Evolutionary conservation across 2,888 invertebrate genomes (phyloP), one percentile per base, ranked within the genome.

Genomic region (Tromatobia lineatoria): DNA sequence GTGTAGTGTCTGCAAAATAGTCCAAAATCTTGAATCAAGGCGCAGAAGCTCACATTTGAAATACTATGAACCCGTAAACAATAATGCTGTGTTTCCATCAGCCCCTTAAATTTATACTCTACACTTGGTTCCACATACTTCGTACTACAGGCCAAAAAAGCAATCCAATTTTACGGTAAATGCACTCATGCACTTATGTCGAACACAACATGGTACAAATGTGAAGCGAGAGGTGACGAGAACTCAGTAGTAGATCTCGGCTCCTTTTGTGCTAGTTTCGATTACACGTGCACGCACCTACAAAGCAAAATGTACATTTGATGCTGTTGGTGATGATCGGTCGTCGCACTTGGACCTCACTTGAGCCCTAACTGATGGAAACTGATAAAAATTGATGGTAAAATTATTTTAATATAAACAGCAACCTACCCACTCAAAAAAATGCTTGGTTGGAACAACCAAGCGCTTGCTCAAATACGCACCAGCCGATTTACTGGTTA

Each of bases 311-410:
- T 59, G 61, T 61, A 61, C 61, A 38, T n/a, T 8, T 38, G 61
- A 61, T 38, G 8, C 61, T 18, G 38, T 6, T 34, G 38, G 8
- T 59, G 61, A 61, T 34, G 38, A 34, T 34, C 20, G 25, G 59
- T 59, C 34, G 29, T 59, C 59, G 18, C 34, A n/a, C 61, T 61
- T 38, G 34, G 61, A 18, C n/a, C 34, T 61, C 61, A 61, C 61
- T 61, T 61, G 18, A 61, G 38, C 34, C 38, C 61, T 38, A 38
- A 61, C 61, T 61, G n/a, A n/a, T n/a, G n/a, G n/a, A n/a, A n/a
- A n/a, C n/a, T n/a, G n/a, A n/a, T n/a, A n/a, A n/a, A n/a, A n/a
- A n/a, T n/a, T n/a, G n/a, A n/a, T n/a, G n/a, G n/a, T n/a, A n/a
- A n/a, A n/a, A n/a, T n/a, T n/a, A n/a, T n/a, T n/a, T n/a, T n/a